Evolutionary conservation across 1,140 invertebrate species (phyloP).

Genomic region (Centruroides vittatus): DNA sequence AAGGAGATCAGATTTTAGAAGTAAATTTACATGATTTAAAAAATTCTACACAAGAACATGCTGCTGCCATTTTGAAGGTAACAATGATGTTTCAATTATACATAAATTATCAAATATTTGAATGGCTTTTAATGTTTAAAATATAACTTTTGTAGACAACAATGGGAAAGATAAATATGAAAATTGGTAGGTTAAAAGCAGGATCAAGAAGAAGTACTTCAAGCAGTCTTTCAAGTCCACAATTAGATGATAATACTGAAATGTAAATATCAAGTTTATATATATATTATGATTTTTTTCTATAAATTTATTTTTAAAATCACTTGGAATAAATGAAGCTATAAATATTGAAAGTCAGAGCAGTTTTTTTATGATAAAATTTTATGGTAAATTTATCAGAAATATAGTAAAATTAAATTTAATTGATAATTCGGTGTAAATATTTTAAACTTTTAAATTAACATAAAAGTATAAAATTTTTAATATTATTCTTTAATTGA

Average conservation of each 20-base stretch:
- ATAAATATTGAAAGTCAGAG: no score
- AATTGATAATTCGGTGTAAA: no score
- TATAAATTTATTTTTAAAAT: no score
- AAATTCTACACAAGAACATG: conserved; percentile 64
- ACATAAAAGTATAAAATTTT: no score
- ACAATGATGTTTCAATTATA: not conserved
- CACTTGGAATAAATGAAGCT: no score
- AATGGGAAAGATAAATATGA: conserved; percentile 53
- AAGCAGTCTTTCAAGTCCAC: conserved; percentile 5
- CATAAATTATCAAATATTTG: no score
- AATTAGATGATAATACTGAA: conserved; percentile 10
- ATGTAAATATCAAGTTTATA: conserved; percentile 4
- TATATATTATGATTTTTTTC: no score
- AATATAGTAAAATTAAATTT: no score
- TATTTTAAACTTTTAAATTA: no score
- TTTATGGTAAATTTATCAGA: no score
- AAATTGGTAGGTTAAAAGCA: conserved; percentile 61
- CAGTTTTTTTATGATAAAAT: no score
- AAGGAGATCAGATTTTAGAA: conserved; percentile 79
- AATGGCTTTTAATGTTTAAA: not conserved
- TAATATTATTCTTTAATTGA: no score
- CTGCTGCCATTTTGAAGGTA: conserved; percentile 69
- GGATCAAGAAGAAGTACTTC: conserved; percentile 14
- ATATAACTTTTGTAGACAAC: conserved; percentile 38
- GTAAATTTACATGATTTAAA: conserved; percentile 81